Evolutionary conservation across 1,140 invertebrate species (phyloP).

Genomic region (Apis laboriosa): DNA sequence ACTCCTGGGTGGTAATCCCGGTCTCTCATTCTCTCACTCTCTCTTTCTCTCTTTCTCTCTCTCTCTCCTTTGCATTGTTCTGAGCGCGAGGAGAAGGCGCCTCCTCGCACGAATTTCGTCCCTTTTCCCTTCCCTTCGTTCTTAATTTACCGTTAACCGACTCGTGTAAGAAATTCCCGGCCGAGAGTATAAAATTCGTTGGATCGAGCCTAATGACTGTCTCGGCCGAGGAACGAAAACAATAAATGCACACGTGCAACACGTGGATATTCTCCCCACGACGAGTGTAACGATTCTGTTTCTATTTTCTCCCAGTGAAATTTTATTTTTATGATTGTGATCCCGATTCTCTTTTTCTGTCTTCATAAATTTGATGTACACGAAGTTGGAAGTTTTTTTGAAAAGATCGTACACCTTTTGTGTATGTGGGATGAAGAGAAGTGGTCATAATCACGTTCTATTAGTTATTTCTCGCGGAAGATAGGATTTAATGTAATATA

Average conservation of each 20-base stretch:
- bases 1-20: slow-evolving; percentile 36
- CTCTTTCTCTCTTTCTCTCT: not conserved
- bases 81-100: not conserved
- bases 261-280: not conserved
- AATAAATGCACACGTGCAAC: slow-evolving; percentile 35
- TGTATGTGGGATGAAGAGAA: too few species aligned
- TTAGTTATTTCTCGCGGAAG: too few species aligned
- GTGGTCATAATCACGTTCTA: too few species aligned
- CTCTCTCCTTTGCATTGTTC: not conserved
- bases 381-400: too few species aligned
- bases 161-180: slow-evolving; percentile 1
- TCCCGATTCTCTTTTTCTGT: too few species aligned
- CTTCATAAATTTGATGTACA: too few species aligned
- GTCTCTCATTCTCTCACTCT: not conserved
- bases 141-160: slow-evolving; percentile 37
- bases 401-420: too few species aligned
- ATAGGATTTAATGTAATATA: too few species aligned
- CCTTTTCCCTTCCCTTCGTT: not conserved
- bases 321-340: too few species aligned
- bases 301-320: not conserved
- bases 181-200: slow-evolving; percentile 32
- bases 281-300: not conserved
- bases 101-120: not conserved
- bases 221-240: slow-evolving; percentile 23
- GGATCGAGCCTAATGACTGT: slow-evolving; percentile 53